phyloP scores from a whole-genome alignment of 2,797 vertebrate genomes.

The Carcharodon carcharias region DNA sequence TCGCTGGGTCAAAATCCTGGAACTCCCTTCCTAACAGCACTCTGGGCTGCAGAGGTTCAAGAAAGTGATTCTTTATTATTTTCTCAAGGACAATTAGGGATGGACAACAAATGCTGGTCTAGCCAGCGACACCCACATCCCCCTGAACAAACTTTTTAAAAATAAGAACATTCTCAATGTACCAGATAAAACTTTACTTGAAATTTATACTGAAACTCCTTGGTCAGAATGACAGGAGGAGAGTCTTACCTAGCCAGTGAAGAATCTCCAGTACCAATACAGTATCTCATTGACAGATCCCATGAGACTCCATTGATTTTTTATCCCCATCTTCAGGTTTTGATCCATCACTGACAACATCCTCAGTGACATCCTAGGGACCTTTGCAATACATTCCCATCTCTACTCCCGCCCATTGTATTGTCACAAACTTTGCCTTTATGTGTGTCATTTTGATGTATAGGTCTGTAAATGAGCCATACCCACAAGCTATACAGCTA shows the following conservation, averaged over 20 bases:
- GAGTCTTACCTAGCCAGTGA: neutral
- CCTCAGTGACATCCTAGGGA: neutral
- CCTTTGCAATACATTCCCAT: neutral
- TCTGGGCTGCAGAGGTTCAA: too few relatives aligned
- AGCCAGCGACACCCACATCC: too few relatives aligned
- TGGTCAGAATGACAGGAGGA: neutral
- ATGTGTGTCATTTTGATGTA: neutral
- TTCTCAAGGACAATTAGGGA: too few relatives aligned
- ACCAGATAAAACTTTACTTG: neutral
- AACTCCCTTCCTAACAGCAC: too few relatives aligned
- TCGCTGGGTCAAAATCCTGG: too few relatives aligned
- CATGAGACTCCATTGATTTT: neutral
- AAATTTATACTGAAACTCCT: neutral
- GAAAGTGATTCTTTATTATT: too few relatives aligned
- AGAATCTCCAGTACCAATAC: neutral
- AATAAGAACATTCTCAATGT: too few relatives aligned
- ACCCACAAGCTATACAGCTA: neutral
- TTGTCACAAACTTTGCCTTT: neutral
- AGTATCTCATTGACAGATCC: neutral
- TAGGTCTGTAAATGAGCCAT: neutral
- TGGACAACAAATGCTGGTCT: too few relatives aligned
- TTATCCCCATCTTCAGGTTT: neutral
- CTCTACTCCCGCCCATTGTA: neutral
- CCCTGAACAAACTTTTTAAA: too few relatives aligned
- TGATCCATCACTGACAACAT: neutral